phyloP scores from a whole-genome alignment of 2,888 invertebrate genomes.

The Choristoneura rosaceana region DNA sequence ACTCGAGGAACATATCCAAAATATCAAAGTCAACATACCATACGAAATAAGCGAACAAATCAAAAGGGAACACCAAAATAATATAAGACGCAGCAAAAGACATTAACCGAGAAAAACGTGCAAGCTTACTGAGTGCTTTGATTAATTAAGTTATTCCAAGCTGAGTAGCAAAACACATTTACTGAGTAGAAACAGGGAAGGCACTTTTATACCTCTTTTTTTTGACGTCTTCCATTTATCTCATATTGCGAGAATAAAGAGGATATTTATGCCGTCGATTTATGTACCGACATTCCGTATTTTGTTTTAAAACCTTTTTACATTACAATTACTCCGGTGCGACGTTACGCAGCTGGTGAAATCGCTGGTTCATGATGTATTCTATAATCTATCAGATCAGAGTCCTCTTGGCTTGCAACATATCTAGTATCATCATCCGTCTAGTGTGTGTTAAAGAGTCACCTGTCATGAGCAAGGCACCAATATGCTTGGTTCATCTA shows the following conservation, averaged over 20 bases:
- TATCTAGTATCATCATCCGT: too few species aligned
- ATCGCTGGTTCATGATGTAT: too few species aligned
- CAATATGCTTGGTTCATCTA: too few species aligned
- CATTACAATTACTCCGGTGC: not conserved
- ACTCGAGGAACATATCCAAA: not conserved
- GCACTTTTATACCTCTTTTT: slow-evolving; percentile 36
- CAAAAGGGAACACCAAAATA: slow-evolving; percentile 21
- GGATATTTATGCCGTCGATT: slow-evolving; percentile 14
- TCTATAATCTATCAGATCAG: too few species aligned
- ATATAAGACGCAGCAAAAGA: slow-evolving; percentile 34
- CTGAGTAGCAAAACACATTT: slow-evolving; percentile 39
- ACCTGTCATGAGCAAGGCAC: too few species aligned
- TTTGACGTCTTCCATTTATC: slow-evolving; percentile 41
- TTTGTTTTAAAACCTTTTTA: not conserved
- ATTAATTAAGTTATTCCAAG: slow-evolving; percentile 39
- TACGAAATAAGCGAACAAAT: slow-evolving; percentile 7
- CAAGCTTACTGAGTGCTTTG: slow-evolving; percentile 41
- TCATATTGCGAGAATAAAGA: slow-evolving; percentile 10
- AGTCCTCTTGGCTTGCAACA: too few species aligned
- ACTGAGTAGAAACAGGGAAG: slow-evolving; percentile 12
- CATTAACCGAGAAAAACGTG: slow-evolving; percentile 36
- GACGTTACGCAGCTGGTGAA: too few species aligned
- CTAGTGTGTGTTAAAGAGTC: too few species aligned
- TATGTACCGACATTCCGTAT: not conserved
- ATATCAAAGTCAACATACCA: slow-evolving; percentile 5